Percentiles rank a stretch among this genome's conserved stretches.
phyloP scores from a whole-genome alignment of 1,140 invertebrate species.

The Trachelipus rathkii region DNA sequence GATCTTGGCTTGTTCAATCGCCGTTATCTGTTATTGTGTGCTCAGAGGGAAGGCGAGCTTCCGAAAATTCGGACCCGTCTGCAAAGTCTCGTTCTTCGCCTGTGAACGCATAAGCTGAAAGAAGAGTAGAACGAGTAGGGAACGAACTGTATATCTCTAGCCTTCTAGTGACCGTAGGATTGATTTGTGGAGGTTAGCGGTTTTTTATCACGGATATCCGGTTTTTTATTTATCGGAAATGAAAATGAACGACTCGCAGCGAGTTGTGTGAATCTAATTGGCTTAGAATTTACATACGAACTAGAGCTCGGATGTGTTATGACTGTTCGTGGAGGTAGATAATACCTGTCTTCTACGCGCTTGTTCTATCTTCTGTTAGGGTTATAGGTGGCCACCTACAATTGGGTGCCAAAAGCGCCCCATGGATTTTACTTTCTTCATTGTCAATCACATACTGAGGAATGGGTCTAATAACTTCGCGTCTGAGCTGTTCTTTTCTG shows the following conservation, averaged over 20 bases:
- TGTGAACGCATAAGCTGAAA: constrained; percentile 41
- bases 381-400: too few species aligned
- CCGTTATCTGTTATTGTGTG: constrained; percentile 21
- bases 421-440: constrained; percentile 18
- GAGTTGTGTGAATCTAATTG: too few species aligned
- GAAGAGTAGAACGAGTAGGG: constrained; percentile 31
- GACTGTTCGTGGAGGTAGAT: too few species aligned
- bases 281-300: constrained; percentile 20
- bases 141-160: constrained; percentile 4
- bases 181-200: not conserved
- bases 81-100: constrained; percentile 36
- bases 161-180: constrained; percentile 16
- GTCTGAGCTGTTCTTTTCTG: not conserved
- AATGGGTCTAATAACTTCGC: not conserved
- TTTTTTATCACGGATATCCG: constrained; percentile 18
- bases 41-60: constrained; percentile 17
- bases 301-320: not conserved
- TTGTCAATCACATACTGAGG: constrained; percentile 16
- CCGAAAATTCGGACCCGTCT: constrained; percentile 38
- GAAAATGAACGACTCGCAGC: constrained; percentile 13
- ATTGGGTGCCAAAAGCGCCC: too few species aligned
- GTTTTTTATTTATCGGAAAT: constrained; percentile 7
- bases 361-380: too few species aligned
- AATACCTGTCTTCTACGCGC: too few species aligned
- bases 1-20: constrained; percentile 27